These are phyloP conservation scores for Aurelia sp. DNA, from an alignment of 30 jellyfish, hydroid and myxozoan genomes.

Conservation along the genomic window DNA sequence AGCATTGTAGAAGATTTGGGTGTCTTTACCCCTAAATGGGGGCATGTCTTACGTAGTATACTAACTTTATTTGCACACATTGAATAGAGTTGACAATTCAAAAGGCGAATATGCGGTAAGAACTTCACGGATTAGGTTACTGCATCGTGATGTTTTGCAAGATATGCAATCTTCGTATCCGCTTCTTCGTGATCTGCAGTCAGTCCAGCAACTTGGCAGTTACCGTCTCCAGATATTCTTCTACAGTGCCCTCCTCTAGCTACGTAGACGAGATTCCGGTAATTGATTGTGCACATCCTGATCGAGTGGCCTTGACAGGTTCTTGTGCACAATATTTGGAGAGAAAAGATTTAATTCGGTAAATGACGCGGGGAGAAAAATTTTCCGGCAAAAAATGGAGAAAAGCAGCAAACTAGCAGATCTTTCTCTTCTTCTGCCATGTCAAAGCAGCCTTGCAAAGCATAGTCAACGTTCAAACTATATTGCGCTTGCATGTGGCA, in stretches of 20 bases:
- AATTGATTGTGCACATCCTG: too few relatives aligned
- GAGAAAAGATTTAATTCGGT: slow-evolving; percentile 30
- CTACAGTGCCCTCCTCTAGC: too few relatives aligned
- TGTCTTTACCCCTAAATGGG: not conserved
- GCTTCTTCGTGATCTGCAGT: too few relatives aligned
- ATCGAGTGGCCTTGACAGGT: slow-evolving; percentile 15
- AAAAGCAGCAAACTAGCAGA: slow-evolving; percentile 33
- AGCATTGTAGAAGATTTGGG: not conserved
- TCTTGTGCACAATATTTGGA: slow-evolving; percentile 7
- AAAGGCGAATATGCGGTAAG: not conserved
- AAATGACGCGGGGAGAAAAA: slow-evolving; percentile 34
- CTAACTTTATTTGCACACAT: not conserved
- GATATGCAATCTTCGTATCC: too few relatives aligned
- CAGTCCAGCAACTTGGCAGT: too few relatives aligned
- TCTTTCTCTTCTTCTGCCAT: slow-evolving; percentile 56
- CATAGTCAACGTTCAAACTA: slow-evolving; percentile 48
- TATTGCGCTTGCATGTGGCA: slow-evolving; percentile 50
- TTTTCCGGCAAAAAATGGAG: slow-evolving; percentile 58
- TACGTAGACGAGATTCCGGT: too few relatives aligned
- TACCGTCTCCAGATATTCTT: too few relatives aligned
- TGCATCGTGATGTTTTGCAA: slow-evolving; percentile 2
- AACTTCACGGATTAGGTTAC: not conserved
- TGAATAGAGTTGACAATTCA: not conserved
- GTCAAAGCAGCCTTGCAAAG: slow-evolving; percentile 62
- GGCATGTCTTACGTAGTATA: not conserved